Evolutionary conservation across 2,888 invertebrate species (phyloP).

Genomic region (Pegoplata infirma): DNA sequence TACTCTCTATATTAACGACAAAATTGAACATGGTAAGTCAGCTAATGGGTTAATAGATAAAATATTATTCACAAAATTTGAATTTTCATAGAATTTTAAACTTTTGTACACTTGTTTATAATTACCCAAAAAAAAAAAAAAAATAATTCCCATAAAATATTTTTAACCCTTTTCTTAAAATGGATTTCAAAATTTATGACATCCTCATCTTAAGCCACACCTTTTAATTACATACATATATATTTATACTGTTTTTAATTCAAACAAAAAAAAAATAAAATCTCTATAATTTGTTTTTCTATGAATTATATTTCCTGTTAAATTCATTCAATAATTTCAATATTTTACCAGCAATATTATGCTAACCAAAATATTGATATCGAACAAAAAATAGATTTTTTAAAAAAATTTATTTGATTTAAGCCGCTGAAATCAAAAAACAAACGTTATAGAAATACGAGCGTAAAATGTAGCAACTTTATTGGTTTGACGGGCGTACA

Average conservation of each 20-base stretch:
- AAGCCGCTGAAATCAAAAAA: slow-evolving; percentile 67
- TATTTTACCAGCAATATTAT: neutral
- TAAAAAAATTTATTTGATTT: slow-evolving; percentile 73
- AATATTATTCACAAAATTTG: too few species aligned
- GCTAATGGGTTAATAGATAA: too few species aligned
- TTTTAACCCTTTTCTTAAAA: neutral
- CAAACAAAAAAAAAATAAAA: slow-evolving; percentile 30
- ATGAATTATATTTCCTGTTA: slow-evolving; percentile 66
- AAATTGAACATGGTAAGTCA: too few species aligned
- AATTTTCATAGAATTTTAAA: too few species aligned
- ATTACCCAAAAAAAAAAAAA: neutral
- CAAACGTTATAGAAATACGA: slow-evolving; percentile 48
- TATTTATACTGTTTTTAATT: slow-evolving; percentile 30
- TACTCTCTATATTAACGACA: too few species aligned
- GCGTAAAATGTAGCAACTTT: slow-evolving; percentile 77
- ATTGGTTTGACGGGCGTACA: slow-evolving; percentile 75
- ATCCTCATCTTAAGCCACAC: slow-evolving; percentile 47
- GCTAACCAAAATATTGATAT: slow-evolving; percentile 49
- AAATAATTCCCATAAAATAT: neutral
- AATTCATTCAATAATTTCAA: slow-evolving; percentile 43
- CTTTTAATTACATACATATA: slow-evolving; percentile 51
- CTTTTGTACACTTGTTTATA: slow-evolving; percentile 33
- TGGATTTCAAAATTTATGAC: slow-evolving; percentile 44
- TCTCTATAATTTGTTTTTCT: slow-evolving; percentile 60
- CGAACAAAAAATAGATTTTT: slow-evolving; percentile 61